Evolutionary conservation across 2,888 invertebrate genomes (phyloP), one percentile per base, ranked within the genome.

Genomic region (Spodoptera picta): DNA sequence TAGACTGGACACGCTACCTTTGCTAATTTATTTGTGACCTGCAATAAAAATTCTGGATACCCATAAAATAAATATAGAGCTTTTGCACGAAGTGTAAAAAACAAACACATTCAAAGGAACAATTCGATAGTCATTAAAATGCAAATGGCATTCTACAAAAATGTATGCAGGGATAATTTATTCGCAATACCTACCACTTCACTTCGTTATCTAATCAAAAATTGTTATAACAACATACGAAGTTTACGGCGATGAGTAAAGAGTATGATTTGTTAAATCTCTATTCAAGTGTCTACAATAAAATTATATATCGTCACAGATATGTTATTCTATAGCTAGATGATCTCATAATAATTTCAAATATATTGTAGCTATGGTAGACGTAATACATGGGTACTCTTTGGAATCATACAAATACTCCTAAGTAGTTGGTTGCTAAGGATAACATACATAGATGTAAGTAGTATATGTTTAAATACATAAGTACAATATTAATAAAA

Each of bases 191-290:
- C 52, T 44, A 49, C 44, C 52, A 66, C 61, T 77, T 55, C 36
- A 59, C 45, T 61, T 19, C 36, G 42, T 75, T 68, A 79, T 79
- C 79, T 75, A 52, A 75, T 76, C 65, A 62, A 63, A 61, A 77
- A 62, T 50, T 67, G 52, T 58, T 55, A 57, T 47, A 55, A 49
- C 43, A 57, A 60, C 42, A 14, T 51, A 24, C 49, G 19, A 55
- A 56, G 64, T 57, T 52, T 75, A 47, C 49, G 57, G 43, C 59
- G 47, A 65, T 57, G 66, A 61, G 54, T 19, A 65, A 57, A 56
- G 46, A 65, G 44, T 24, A 58, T 62, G 57, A 66, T 69, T 74
- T 75, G 46, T 62, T 19, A 67, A 72, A 74, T 67, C 64, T 67
- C 54, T 61, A 55, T 52, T 53, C 54, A 58, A 73, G 64, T 75